phyloP scores from a whole-genome alignment of 2,888 invertebrate genomes.

The Cacoxenus indagator region DNA sequence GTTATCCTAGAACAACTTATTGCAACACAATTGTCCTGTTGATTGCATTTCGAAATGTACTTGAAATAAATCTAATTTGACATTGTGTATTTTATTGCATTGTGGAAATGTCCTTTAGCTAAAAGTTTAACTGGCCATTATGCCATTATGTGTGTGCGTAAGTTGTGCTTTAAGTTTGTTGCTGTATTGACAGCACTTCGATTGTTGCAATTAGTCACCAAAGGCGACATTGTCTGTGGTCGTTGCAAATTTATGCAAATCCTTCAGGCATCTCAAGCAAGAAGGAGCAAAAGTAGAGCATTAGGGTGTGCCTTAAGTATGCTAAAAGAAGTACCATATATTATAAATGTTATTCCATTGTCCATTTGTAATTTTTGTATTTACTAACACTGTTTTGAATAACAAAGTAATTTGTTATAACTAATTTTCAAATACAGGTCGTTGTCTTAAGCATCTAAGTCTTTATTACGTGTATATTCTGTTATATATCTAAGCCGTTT shows the following conservation, averaged over 20 bases:
- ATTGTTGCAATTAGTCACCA: not conserved
- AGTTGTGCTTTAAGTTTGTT: not conserved
- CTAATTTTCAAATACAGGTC: no score
- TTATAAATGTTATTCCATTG: no score
- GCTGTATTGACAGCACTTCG: not conserved
- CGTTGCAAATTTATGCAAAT: constrained; percentile 4
- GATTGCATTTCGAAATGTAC: not conserved
- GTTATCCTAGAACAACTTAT: not conserved
- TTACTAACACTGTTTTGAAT: no score
- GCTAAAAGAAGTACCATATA: not conserved
- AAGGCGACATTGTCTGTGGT: not conserved
- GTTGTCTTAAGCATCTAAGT: no score
- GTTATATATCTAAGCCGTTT: no score
- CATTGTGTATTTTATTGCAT: not conserved
- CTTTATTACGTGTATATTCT: no score
- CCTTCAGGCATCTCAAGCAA: not conserved
- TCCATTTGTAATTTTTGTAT: no score
- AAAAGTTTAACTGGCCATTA: not conserved
- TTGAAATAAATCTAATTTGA: constrained; percentile 4
- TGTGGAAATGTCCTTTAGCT: not conserved
- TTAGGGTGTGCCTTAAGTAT: not conserved
- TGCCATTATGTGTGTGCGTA: not conserved
- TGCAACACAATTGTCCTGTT: constrained; percentile 4
- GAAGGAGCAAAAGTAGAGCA: not conserved
- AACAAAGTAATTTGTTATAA: no score